phyloP scores from a whole-genome alignment of 1,140 invertebrate species.

The Zaprionus gabonicus region DNA sequence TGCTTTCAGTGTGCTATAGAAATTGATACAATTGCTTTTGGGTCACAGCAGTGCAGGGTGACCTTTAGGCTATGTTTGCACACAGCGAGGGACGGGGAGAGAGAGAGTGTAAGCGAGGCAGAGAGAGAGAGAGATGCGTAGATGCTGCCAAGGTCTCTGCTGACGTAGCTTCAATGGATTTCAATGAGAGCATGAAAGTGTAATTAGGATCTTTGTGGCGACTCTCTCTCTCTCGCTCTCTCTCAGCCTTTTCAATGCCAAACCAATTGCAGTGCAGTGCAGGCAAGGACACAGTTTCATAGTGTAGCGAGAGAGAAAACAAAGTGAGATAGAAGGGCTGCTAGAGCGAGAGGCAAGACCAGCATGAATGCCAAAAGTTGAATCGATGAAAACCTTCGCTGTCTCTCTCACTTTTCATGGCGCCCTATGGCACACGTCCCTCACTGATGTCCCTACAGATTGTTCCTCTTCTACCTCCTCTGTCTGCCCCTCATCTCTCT shows the following conservation, averaged over 20 bases:
- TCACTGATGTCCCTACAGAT: background rate
- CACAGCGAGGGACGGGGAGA: background rate
- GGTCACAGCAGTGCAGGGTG: slow-evolving; percentile 32
- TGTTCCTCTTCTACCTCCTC: background rate
- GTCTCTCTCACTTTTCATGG: background rate
- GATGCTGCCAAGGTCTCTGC: slow-evolving; percentile 25
- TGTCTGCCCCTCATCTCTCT: background rate
- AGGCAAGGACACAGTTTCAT: slow-evolving; percentile 28
- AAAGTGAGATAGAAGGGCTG: background rate
- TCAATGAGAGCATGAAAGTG: slow-evolving; percentile 40
- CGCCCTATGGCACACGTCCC: background rate
- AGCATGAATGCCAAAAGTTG: slow-evolving; percentile 34
- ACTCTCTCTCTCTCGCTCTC: slow-evolving; percentile 2
- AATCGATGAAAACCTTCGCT: slow-evolving; percentile 40
- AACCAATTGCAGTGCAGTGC: slow-evolving; percentile 12
- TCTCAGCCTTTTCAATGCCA: slow-evolving; percentile 43
- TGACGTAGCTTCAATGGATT: slow-evolving; percentile 30
- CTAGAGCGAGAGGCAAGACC: slow-evolving; percentile 7
- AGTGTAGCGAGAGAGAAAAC: background rate
- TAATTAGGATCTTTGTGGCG: slow-evolving; percentile 41
- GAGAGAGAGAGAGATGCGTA: background rate
- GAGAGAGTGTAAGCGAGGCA: background rate
- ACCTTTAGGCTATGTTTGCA: slow-evolving; percentile 26
- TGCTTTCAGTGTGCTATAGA: background rate
- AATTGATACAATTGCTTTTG: slow-evolving; percentile 32